phyloP scores from a whole-genome alignment of 2,113 vertebrate species.

The Podarcis cretensis region DNA sequence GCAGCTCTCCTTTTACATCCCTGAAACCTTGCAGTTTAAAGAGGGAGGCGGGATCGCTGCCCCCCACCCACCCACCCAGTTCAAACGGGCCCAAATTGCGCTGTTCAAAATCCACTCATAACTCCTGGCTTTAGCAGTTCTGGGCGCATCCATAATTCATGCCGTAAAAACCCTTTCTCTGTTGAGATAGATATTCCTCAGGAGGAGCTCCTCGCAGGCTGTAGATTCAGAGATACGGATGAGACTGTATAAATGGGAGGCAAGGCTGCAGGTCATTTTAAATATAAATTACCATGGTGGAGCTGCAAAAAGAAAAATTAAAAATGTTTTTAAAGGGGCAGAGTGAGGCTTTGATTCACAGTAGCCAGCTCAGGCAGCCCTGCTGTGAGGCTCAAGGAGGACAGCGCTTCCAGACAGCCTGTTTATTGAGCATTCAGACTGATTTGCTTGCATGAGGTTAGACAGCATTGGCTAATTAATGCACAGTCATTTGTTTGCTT shows the following conservation, averaged over 20 bases:
- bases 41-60: background rate
- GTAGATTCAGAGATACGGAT: background rate
- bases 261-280: slow-evolving; percentile 1
- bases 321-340: background rate
- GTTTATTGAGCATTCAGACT: too few species aligned
- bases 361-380: background rate
- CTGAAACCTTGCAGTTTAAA: background rate
- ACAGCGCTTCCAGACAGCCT: too few species aligned
- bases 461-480: background rate
- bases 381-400: background rate
- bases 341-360: background rate
- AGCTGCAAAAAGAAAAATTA: background rate
- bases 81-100: background rate
- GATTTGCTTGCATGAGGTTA: too few species aligned
- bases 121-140: background rate
- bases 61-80: too few species aligned
- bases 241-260: background rate
- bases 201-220: slow-evolving; percentile 19
- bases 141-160: slow-evolving; percentile 18
- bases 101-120: background rate
- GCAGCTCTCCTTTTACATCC: too few species aligned
- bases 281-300: background rate
- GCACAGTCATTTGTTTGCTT: too few species aligned
- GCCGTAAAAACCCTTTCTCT: slow-evolving; percentile 5
- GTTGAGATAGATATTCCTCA: background rate